Percentiles rank a stretch among this genome's conserved stretches.
Evolutionary conservation across 2,888 invertebrate species (phyloP).

Genomic region (Tineola bisselliella): DNA sequence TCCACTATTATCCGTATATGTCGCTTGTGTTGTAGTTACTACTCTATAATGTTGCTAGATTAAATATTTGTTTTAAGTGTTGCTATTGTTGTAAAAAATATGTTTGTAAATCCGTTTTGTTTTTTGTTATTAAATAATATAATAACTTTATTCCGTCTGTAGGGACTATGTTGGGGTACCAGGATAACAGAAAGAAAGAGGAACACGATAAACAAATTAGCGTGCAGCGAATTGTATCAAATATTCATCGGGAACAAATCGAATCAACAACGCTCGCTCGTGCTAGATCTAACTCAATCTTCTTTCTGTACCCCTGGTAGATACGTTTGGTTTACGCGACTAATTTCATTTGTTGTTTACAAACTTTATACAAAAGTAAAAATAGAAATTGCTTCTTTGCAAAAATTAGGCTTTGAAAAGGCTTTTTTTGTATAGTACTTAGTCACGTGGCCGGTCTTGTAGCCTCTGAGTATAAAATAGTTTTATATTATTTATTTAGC

Average conservation of each 20-base stretch:
- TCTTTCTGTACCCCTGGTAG: slow-evolving; percentile 41
- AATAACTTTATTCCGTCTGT: neutral
- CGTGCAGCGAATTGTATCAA: slow-evolving; percentile 64
- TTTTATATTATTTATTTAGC: too few species aligned
- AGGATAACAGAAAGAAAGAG: slow-evolving; percentile 35
- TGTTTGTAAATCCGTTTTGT: too few species aligned
- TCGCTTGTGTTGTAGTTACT: too few species aligned
- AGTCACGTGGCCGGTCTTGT: neutral
- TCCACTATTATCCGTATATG: too few species aligned
- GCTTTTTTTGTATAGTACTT: too few species aligned
- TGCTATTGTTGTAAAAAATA: too few species aligned
- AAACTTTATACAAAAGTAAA: slow-evolving; percentile 2
- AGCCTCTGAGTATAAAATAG: too few species aligned
- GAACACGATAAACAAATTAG: slow-evolving; percentile 66
- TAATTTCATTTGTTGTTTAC: slow-evolving; percentile 4
- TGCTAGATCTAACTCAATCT: slow-evolving; percentile 38
- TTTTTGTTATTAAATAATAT: too few species aligned
- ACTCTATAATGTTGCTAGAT: too few species aligned
- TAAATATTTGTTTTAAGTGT: too few species aligned
- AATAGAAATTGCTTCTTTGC: neutral
- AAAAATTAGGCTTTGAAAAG: neutral
- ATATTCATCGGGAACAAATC: slow-evolving; percentile 67
- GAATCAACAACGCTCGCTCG: slow-evolving; percentile 48
- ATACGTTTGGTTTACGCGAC: slow-evolving; percentile 16
- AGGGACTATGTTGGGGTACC: neutral